Base-by-base conservation (phyloP, 2,888 invertebrate species). In the Agrilus cyanescens region DNA sequence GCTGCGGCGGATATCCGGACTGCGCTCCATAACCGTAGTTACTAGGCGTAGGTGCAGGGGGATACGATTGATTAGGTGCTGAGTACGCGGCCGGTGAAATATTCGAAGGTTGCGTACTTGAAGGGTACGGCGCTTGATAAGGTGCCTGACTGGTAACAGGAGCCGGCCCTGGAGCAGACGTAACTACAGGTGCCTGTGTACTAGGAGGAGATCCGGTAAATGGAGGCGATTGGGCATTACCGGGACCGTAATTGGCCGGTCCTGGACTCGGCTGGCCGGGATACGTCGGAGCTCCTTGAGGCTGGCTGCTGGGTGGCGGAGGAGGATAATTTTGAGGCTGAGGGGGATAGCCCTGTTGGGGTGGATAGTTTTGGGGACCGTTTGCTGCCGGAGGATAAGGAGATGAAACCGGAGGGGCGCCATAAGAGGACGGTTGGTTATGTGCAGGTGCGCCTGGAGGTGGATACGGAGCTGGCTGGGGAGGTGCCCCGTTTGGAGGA, bases 151-250 rank as follows among this genome's bases (percentile, higher is more conserved):
- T 63, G 15, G 80, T 65, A 2, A 75, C 66, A 5, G 65, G 66
- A 2, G 75, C 66, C 5, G 65, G 66, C n/a, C 68, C 70, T 5
- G 74, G 67, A 4, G 74, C 65, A 4, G 67, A 70, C 16, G 74
- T 71, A 10, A 72, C 72, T 4, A 66, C 68, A 48, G 71, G 73
- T 57, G 67, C 73, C 25, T 68, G 63, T 39, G 60, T 59, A 44
- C 57, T 67, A 12, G 59, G 59, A 4, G 65, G 75, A 25, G 75
- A 65, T 53, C 57, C 68, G 1, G 77, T 75, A 47, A 79, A 77
- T 41, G 80, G 79, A 2, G 80, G 76, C 2, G 79, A 75, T 56
- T 78, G 77, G 20, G 77, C 74, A 46, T 57, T 61, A 34, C 46
- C 53, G 5, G 62, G 57, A 2, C 55, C 57, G 43, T 53, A 79